phyloP scores from a whole-genome alignment of 2,888 invertebrate species.

The Galerucella pusilla region DNA sequence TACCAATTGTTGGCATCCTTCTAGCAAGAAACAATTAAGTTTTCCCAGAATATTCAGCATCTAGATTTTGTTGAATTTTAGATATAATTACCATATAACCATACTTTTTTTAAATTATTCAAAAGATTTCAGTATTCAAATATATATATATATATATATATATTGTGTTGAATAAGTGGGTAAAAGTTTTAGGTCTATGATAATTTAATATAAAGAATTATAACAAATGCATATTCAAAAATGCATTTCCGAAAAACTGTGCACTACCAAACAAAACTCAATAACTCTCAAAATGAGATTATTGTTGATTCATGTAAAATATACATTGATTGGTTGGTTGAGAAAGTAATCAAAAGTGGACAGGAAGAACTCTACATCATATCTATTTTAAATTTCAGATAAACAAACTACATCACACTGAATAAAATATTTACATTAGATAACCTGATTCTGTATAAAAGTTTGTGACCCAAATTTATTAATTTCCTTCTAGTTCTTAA shows the following conservation, averaged over 20 bases:
- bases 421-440: conserved; percentile 14
- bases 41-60: not conserved
- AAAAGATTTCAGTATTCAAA: too few relatives aligned
- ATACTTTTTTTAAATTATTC: not conserved
- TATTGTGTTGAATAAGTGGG: too few relatives aligned
- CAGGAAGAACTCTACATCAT: not conserved
- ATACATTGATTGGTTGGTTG: too few relatives aligned
- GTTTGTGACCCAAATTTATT: conserved; percentile 1
- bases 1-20: conserved; percentile 8
- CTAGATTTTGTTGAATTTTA: not conserved
- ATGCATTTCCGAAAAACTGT: too few relatives aligned
- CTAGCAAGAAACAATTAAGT: not conserved
- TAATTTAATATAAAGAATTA: too few relatives aligned
- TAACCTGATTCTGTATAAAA: conserved; percentile 15
- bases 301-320: too few relatives aligned
- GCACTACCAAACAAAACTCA: too few relatives aligned
- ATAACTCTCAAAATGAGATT: too few relatives aligned
- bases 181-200: too few relatives aligned
- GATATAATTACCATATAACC: not conserved
- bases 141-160: too few relatives aligned
- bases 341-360: not conserved
- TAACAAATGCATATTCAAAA: too few relatives aligned
- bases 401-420: not conserved
- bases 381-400: conserved; percentile 5
- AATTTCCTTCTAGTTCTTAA: not conserved